Percentiles rank a stretch among this genome's conserved stretches.
Conservation (phyloP, 2,888 invertebrate species). For the Acronicta aceris region DNA sequence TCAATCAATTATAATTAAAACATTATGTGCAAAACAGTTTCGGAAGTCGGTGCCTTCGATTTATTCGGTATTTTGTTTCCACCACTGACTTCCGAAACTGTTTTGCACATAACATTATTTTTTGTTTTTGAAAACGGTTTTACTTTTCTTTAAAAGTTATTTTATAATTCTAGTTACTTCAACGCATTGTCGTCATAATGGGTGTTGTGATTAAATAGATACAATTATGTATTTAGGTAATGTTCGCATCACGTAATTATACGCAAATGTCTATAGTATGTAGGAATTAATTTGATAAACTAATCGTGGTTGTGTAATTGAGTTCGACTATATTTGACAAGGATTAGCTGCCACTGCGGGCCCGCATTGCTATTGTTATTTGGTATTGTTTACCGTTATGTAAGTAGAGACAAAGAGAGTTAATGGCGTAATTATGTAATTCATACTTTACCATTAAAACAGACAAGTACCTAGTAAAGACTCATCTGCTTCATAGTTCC, state of each 20-base stretch:
- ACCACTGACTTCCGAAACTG: too few species aligned
- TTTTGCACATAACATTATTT: too few species aligned
- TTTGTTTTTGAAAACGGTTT: too few species aligned
- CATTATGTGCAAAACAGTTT: too few species aligned
- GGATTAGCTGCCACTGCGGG: slow-evolving; percentile 25
- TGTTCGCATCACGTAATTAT: slow-evolving; percentile 16
- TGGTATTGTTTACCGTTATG: slow-evolving; percentile 2
- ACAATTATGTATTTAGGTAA: not conserved
- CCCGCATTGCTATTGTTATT: slow-evolving; percentile 17
- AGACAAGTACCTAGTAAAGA: too few species aligned
- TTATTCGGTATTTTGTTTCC: too few species aligned
- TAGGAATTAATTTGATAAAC: slow-evolving; percentile 44
- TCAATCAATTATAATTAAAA: too few species aligned
- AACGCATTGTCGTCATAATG: not conserved
- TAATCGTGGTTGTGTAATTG: slow-evolving; percentile 44
- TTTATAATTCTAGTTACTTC: too few species aligned
- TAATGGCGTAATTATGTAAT: not conserved
- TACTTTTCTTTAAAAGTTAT: too few species aligned
- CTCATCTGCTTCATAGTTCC: too few species aligned
- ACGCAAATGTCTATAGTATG: slow-evolving; percentile 18
- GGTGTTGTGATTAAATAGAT: slow-evolving; percentile 18
- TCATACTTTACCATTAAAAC: too few species aligned
- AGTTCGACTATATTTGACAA: slow-evolving; percentile 42
- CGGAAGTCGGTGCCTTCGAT: too few species aligned
- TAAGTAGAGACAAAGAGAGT: not conserved